A percentile compares a stretch with the other conserved stretches of the same genome.
These are phyloP conservation scores for Plebejus anna DNA, from an alignment of 2,888 invertebrate genomes.

Conservation along the genomic window DNA sequence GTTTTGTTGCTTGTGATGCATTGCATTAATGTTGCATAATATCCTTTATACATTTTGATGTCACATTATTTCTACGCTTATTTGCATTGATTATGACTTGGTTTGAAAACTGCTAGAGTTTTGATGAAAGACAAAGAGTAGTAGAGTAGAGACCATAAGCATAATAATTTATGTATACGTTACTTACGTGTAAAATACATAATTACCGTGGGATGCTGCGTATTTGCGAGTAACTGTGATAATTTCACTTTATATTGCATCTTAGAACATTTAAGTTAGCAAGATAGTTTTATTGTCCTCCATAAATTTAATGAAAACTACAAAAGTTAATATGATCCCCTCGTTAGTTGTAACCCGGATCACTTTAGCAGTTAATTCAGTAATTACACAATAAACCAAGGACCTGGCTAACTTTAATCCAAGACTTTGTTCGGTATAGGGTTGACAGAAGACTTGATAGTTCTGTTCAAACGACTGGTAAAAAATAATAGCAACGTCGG, in stretches of 20 bases:
- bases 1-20: slow-evolving; percentile 4
- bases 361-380: slow-evolving; percentile 36
- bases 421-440: slow-evolving; percentile 30
- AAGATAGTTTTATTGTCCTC: not conserved
- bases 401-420: slow-evolving; percentile 36
- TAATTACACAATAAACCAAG: slow-evolving; percentile 41
- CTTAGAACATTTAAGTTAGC: not conserved
- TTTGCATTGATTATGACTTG: too few relatives aligned
- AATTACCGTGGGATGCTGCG: too few relatives aligned
- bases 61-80: not conserved
- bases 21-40: not conserved
- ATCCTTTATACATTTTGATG: not conserved
- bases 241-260: not conserved
- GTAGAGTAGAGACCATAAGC: too few relatives aligned
- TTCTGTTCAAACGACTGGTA: not conserved
- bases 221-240: too few relatives aligned
- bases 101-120: too few relatives aligned
- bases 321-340: slow-evolving; percentile 31
- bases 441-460: not conserved
- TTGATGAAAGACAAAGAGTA: too few relatives aligned
- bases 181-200: too few relatives aligned
- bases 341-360: slow-evolving; percentile 32
- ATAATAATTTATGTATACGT: too few relatives aligned
- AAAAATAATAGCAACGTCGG: not conserved
- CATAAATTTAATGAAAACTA: slow-evolving; percentile 19